Evolutionary conservation across 2,888 invertebrate genomes (phyloP).

Genomic region (Elaeidobius kamerunicus): DNA sequence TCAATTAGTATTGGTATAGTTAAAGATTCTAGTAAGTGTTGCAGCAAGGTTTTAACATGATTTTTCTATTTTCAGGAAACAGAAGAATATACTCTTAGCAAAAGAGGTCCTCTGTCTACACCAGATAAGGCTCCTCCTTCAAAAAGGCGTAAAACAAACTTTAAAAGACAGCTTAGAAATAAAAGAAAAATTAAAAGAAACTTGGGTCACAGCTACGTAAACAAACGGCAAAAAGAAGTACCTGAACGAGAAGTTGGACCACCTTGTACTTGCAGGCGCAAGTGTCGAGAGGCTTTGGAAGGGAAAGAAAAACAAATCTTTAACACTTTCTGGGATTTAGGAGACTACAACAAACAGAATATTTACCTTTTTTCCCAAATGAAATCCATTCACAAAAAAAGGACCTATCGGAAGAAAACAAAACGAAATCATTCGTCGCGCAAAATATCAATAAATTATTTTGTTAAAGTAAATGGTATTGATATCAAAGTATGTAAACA

Average conservation of each 20-base stretch:
- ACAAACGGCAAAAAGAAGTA: slow-evolving; percentile 18
- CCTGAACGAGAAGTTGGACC: slow-evolving; percentile 4
- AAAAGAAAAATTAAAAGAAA: slow-evolving; percentile 20
- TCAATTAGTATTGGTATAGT: too few relatives aligned
- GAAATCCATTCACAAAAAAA: slow-evolving; percentile 19
- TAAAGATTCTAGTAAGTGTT: too few relatives aligned
- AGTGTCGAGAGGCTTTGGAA: slow-evolving; percentile 1
- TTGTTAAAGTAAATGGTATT: not conserved
- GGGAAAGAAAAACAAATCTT: slow-evolving; percentile 15
- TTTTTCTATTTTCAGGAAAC: too few relatives aligned
- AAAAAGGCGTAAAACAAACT: slow-evolving; percentile 16
- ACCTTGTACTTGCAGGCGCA: slow-evolving; percentile 9
- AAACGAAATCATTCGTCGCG: slow-evolving; percentile 1
- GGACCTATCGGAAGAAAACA: slow-evolving; percentile 25
- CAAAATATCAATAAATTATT: slow-evolving; percentile 2
- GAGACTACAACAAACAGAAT: slow-evolving; percentile 15
- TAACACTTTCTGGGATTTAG: slow-evolving; percentile 16
- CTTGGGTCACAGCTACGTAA: slow-evolving; percentile 15
- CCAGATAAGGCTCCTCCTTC: too few relatives aligned
- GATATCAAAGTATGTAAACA: not conserved
- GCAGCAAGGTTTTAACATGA: too few relatives aligned
- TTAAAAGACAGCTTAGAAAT: slow-evolving; percentile 15
- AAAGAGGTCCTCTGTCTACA: too few relatives aligned
- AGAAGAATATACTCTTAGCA: too few relatives aligned
- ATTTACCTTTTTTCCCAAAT: slow-evolving; percentile 13